Percentiles rank a stretch among this genome's conserved stretches.
Conservation (phyloP, 2,113 vertebrate species). For the Dasyurus viverrinus region DNA sequence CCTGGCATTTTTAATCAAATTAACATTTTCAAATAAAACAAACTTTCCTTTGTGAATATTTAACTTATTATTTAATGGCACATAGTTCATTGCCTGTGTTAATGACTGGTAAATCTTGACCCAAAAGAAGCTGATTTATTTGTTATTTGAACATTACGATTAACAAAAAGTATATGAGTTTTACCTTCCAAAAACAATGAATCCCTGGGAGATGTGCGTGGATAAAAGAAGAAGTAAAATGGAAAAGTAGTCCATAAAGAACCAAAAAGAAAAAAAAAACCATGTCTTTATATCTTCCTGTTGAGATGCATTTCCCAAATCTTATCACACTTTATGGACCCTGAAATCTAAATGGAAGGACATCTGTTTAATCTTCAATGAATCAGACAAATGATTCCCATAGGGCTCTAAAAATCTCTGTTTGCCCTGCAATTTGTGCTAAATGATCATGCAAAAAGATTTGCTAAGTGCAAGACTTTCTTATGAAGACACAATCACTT, state of each 20-base stretch:
- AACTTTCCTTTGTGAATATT: background rate
- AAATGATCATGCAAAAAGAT: conserved; percentile 32
- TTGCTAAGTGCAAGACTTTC: background rate
- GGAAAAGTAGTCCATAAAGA: background rate
- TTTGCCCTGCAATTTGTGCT: conserved; percentile 51
- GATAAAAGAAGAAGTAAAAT: background rate
- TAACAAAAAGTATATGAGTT: background rate
- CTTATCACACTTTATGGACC: conserved; percentile 57
- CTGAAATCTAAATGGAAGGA: conserved; percentile 58
- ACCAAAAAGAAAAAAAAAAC: background rate
- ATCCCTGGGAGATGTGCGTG: background rate
- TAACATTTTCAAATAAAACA: background rate
- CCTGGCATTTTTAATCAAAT: background rate
- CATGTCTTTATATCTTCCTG: conserved; percentile 13
- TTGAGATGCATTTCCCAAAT: conserved; percentile 31
- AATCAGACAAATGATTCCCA: conserved; percentile 61
- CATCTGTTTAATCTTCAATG: conserved; percentile 62
- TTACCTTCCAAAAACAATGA: background rate
- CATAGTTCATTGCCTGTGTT: background rate
- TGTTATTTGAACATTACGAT: background rate
- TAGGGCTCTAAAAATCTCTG: conserved; percentile 32
- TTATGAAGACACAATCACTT: background rate
- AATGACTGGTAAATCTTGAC: background rate
- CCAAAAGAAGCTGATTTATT: background rate
- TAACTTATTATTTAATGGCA: background rate